phyloP scores from a whole-genome alignment of 2,797 vertebrate species.

The Lagorchestes hirsutus region DNA sequence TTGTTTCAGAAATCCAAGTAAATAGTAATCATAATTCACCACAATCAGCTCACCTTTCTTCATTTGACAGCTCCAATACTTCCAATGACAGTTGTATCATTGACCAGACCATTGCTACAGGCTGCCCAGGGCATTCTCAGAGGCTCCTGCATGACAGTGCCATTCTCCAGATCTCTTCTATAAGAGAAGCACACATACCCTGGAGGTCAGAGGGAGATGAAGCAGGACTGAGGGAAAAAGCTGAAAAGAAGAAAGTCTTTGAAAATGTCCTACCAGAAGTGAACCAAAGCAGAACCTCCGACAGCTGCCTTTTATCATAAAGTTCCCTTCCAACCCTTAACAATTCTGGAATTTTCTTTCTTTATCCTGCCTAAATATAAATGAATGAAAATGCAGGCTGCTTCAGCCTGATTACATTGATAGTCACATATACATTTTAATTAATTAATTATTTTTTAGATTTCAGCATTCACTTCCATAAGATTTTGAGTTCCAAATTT shows the following conservation, averaged over 20 bases:
- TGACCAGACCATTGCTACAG: not conserved
- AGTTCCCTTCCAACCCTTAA: not conserved
- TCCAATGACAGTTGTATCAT: not conserved
- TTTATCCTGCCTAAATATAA: not conserved
- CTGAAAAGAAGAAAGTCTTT: not conserved
- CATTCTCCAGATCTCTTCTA: not conserved
- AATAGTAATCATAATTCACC: not conserved
- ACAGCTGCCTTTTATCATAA: not conserved
- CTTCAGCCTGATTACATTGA: not conserved
- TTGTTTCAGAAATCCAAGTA: not conserved
- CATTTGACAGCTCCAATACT: not conserved
- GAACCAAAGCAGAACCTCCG: not conserved
- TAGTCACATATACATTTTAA: too few species aligned
- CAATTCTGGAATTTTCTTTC: not conserved
- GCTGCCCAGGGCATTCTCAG: not conserved
- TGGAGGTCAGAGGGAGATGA: not conserved
- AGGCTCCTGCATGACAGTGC: not conserved
- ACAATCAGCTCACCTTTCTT: not conserved
- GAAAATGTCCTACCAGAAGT: not conserved
- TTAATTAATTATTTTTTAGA: too few species aligned
- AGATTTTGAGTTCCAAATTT: too few species aligned
- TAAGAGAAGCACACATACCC: not conserved
- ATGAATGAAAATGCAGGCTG: not conserved
- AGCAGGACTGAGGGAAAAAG: not conserved
- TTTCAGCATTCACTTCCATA: too few species aligned